Percentiles rank a stretch among this genome's conserved stretches.
phyloP scores from a whole-genome alignment of 1,140 invertebrate genomes.

The Drosophila santomea region DNA sequence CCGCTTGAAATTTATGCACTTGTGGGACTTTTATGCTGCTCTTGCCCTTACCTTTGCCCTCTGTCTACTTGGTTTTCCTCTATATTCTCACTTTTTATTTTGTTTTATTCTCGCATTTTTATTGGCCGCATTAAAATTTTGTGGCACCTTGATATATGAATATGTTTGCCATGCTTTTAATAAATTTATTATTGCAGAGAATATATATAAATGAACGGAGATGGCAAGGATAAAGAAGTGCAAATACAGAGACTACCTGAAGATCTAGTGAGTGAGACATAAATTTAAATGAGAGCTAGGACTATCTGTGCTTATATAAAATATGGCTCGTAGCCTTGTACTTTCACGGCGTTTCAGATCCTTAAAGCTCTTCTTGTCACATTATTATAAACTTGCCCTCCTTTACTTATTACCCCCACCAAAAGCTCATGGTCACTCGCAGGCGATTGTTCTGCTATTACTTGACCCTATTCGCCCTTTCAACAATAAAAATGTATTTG shows the following conservation, averaged over 20 bases:
- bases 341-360: too few species aligned
- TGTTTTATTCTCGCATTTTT: conserved; percentile 14
- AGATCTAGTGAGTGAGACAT: conserved; percentile 2
- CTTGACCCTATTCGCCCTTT: conserved; percentile 55
- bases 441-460: conserved; percentile 58
- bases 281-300: background rate
- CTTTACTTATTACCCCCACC: conserved; percentile 7
- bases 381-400: background rate
- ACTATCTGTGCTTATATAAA: background rate
- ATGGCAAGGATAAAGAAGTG: background rate
- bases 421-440: background rate
- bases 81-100: conserved; percentile 2
- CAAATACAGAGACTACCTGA: background rate
- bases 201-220: conserved; percentile 13
- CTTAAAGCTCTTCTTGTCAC: background rate
- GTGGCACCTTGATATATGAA: conserved; percentile 65
- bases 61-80: conserved; percentile 9
- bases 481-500: conserved; percentile 66
- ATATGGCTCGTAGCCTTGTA: background rate
- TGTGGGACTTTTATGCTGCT: conserved; percentile 58
- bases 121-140: conserved; percentile 39
- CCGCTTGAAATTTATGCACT: conserved; percentile 73
- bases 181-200: conserved; percentile 47
- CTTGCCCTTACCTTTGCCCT: conserved; percentile 14
- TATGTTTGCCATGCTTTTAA: conserved; percentile 68